Evolutionary conservation across 2,888 invertebrate species (phyloP).

Genomic region (Drosophila picticornis): DNA sequence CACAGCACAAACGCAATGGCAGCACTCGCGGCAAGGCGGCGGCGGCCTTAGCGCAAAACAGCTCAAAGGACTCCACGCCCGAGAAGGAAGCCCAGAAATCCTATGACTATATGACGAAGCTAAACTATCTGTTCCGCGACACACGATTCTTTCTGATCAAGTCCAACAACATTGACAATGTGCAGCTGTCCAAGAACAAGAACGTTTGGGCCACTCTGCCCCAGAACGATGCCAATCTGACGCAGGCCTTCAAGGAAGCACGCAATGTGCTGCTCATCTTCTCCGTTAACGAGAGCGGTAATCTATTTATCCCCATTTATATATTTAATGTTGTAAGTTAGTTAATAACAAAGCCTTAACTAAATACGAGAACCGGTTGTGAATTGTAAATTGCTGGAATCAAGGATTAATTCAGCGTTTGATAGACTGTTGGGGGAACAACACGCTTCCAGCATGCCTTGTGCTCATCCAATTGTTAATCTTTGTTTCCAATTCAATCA

Average conservation of each 20-base stretch:
- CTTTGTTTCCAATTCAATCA: not conserved
- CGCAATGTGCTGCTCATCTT: conserved; percentile 97
- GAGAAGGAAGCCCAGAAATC: conserved; percentile 84
- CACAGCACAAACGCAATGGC: conserved; percentile 82
- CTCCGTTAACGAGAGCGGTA: conserved; percentile 98
- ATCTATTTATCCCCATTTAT: conserved; percentile 47
- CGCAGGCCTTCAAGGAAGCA: conserved; percentile 96
- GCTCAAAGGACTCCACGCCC: conserved; percentile 66
- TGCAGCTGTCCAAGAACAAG: conserved; percentile 96
- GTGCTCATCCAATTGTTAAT: not conserved
- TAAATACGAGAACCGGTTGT: not conserved
- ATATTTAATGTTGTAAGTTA: not conserved
- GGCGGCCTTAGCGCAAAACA: conserved; percentile 44
- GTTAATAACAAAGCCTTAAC: not conserved
- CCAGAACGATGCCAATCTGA: conserved; percentile 97
- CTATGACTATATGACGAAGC: conserved; percentile 94
- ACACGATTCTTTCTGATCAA: conserved; percentile 98
- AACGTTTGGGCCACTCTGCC: conserved; percentile 99
- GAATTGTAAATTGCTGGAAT: not conserved
- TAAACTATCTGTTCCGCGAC: conserved; percentile 97
- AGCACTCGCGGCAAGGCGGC: conserved; percentile 60
- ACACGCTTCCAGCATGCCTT: not conserved
- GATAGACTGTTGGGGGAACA: not conserved
- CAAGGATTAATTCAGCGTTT: not conserved
- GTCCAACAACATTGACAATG: conserved; percentile 98